Percentiles rank a stretch among this genome's conserved stretches.
Conservation (phyloP, 2,113 vertebrate genomes). For the Platycercus adscitus region DNA sequence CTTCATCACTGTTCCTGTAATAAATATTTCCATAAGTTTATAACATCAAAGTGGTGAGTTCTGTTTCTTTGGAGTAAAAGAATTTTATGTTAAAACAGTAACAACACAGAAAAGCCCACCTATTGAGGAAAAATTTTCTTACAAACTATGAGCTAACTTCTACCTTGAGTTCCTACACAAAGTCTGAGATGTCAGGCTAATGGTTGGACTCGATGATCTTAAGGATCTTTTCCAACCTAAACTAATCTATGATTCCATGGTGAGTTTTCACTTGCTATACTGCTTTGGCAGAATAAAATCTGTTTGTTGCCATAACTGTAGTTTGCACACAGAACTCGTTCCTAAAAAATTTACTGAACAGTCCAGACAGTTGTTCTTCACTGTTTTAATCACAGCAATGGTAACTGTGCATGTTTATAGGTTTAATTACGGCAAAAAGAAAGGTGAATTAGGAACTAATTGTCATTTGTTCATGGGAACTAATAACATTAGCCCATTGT, state of each 20-base stretch:
- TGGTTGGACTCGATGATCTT: not conserved
- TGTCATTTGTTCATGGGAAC: not conserved
- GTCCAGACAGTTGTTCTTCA: not conserved
- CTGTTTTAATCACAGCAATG: not conserved
- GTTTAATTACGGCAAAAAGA: not conserved
- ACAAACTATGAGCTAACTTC: not conserved
- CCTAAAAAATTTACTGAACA: not conserved
- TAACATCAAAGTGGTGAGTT: not conserved
- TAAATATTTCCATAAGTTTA: constrained; percentile 7
- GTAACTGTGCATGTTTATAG: not conserved
- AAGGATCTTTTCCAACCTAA: not conserved
- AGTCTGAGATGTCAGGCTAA: not conserved
- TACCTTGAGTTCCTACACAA: not conserved
- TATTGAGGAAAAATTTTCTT: not conserved
- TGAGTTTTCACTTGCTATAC: not conserved
- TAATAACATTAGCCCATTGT: not conserved
- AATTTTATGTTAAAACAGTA: not conserved
- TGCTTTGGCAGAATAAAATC: not conserved
- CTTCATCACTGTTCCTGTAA: not conserved
- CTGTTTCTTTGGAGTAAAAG: not conserved
- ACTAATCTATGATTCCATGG: not conserved
- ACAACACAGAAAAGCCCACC: not conserved
- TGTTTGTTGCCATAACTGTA: not conserved
- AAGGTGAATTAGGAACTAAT: not conserved
- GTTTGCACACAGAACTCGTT: not conserved